Base-by-base conservation (phyloP, 2,797 vertebrate genomes). In the Rhinophrynus dorsalis region DNA sequence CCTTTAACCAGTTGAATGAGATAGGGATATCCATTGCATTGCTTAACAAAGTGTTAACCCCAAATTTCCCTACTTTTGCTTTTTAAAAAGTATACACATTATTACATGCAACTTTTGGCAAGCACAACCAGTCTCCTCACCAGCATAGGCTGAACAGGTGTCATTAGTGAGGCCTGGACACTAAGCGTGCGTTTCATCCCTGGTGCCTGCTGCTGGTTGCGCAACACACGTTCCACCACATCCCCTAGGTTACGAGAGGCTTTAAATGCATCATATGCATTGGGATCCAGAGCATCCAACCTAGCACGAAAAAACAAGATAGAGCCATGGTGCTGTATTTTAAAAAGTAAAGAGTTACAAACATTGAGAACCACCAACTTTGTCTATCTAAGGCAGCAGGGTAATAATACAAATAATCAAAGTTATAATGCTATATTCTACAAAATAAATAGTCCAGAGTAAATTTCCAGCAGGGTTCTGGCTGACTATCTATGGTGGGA, bases 101-200 rank as follows among this genome's bases (percentile, higher is more conserved):
- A n/a, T n/a, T n/a, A n/a, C n/a, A n/a, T n/a, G n/a, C n/a, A n/a
- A n/a, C n/a, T n/a, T n/a, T n/a, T n/a, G n/a, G n/a, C n/a, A n/a
- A n/a, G n/a, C n/a, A n/a, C n/a, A n/a, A n/a, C 35, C 6, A 44
- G 18, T 8, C 6, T 56, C 18, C 37, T 85, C 75, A 98, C 97
- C 94, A 99, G 79, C 97, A 99, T 99, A 50, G 97, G 97, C 84
- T 99, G 97, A 38, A 99, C 95, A 0, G 97, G 97, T 1, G 97
- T 99, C 96, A 99, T 96, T 74, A 98, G 90, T 0, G 93, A 88
- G 3, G 97, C 97, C 87, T 98, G 92, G 1, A 99, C 82, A 0
- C 93, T 95, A 47, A 99, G 91, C 2, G 90, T 78, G 1, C 86
- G 93, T 76, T 90, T 90, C 42, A 82, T 78, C 1, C 97, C 97